Evolutionary conservation across 2,888 invertebrate species (phyloP), one percentile per base, ranked within the genome.

Genomic region (Clistopyga incitator): DNA sequence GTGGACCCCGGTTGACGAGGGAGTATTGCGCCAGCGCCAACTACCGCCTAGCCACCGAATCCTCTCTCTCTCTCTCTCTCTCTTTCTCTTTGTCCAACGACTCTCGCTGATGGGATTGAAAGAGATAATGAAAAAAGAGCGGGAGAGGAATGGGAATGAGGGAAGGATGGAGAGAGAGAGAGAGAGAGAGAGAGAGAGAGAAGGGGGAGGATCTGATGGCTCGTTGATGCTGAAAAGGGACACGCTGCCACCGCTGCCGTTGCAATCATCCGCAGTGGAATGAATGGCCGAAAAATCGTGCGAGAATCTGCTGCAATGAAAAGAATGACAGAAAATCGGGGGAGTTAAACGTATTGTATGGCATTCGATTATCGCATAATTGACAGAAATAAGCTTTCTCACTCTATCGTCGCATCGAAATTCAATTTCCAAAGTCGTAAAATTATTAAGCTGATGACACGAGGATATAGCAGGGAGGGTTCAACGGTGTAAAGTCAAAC

Each of bases 21-120:
- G 68, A 77, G 77, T 34, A 76, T 54, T 65, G 76, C 68, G 68
- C 68, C 34, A 68, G 67, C 77, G 77, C 77, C 45, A 68, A 54
- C 50, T 47, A 45, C 45, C 67, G 67, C n/a, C 67, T 45, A 15
- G 20, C 25, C 42, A 67, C 67, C 47, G 45, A 18, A 45, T 74
- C 45, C 59, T n/a, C 20, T 20, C 34, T 68, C n/a, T n/a, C 59
- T n/a, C 20, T 20, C 34, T 68, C 59, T n/a, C 20, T 20, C 34
- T 68, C n/a, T n/a, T n/a, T n/a, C n/a, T n/a, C 64, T 38, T 34
- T 61, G 61, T 61, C 61, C 18, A 38, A 38, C 45, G 78, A 70
- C 76, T 74, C 72, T 74, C 77, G 80, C 65, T 81, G 79, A 85
- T 84, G 82, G 82, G 78, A 85, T 82, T 84, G 78, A 85, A 82